Percentiles rank a stretch among this genome's conserved stretches.
phyloP scores from a whole-genome alignment of 2,113 vertebrate species.

The Ceyx melanurus region DNA sequence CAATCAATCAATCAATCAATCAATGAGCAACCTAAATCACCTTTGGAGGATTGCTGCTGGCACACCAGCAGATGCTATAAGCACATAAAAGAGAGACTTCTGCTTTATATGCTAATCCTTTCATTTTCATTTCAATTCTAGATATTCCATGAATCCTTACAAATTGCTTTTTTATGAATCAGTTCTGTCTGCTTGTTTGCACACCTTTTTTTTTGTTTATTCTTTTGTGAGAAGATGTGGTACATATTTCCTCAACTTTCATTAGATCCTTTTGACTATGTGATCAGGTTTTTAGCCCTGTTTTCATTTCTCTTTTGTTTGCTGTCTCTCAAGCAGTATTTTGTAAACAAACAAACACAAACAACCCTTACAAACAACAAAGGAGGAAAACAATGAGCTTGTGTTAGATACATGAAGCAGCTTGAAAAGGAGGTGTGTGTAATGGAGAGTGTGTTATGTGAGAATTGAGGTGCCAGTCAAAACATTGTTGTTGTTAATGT shows the following conservation, averaged over 20 bases:
- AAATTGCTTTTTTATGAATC: neutral
- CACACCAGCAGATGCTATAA: neutral
- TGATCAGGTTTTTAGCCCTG: neutral
- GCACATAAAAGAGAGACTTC: neutral
- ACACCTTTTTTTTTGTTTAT: neutral
- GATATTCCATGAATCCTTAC: neutral
- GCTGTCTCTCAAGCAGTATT: neutral
- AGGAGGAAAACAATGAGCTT: neutral
- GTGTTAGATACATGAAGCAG: neutral
- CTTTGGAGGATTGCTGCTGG: neutral
- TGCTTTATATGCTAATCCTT: neutral
- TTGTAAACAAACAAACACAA: neutral
- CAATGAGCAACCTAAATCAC: neutral
- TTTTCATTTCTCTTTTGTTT: neutral
- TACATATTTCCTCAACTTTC: neutral
- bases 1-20: neutral
- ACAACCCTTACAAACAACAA: neutral
- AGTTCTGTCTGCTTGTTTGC: neutral
- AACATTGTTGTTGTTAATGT: neutral
- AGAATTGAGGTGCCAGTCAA: constrained; percentile 21
- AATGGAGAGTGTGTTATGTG: neutral
- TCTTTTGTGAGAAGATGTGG: neutral
- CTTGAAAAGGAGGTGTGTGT: constrained; percentile 34
- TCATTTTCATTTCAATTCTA: neutral
- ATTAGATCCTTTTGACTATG: neutral